Base-by-base conservation (phyloP, 2,113 vertebrate genomes). In the Podarcis muralis region DNA sequence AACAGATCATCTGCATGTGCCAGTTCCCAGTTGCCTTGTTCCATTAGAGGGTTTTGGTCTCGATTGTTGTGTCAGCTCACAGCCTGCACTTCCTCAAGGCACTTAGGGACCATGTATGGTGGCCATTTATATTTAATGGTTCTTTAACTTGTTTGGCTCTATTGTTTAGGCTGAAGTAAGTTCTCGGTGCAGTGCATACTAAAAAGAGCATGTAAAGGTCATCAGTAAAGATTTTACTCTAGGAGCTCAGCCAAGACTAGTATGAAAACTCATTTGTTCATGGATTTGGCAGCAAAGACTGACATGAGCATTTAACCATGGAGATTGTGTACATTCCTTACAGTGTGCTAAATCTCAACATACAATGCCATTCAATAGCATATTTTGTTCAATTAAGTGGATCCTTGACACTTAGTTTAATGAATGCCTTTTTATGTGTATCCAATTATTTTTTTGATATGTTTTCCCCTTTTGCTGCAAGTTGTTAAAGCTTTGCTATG, bases 271-370 rank as follows among this genome's bases (percentile, higher is more conserved):
- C 25, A 82, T 85, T 77, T 71, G 74, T 83, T 92, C 65, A 3
- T 69, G 69, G 20, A 30, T 89, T 92, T 93, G 91, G 86, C 91
- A 92, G 81, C 25, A 53, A n/a, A 85, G 90, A 81, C 65, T 92
- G 87, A 81, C 75, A 4, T 27, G 85, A 76, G 84, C 90, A 91
- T 69, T 69, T 0, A 0, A 89, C 87, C 80, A n/a, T 82, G 69
- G 85, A 79, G 89, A 78, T 82, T 94, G 86, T 90, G 89, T 89
- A 78, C 57, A 1, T 18, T 59, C 65, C 76, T 81, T 85, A 48
- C 53, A 77, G 23, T 78, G 59, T 74, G 59, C 62, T 85, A 92
- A 76, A 83, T 22, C 11, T 69, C 0, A 1, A 81, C 18, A 9
- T 65, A 86, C 74, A 82, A 79, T 83, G 74, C 75, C 91, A 57